Percentiles rank a stretch among this genome's conserved stretches.
These are phyloP conservation scores for Drosophila littoralis DNA, from an alignment of 1,140 invertebrate species.

Conservation along the genomic window DNA sequence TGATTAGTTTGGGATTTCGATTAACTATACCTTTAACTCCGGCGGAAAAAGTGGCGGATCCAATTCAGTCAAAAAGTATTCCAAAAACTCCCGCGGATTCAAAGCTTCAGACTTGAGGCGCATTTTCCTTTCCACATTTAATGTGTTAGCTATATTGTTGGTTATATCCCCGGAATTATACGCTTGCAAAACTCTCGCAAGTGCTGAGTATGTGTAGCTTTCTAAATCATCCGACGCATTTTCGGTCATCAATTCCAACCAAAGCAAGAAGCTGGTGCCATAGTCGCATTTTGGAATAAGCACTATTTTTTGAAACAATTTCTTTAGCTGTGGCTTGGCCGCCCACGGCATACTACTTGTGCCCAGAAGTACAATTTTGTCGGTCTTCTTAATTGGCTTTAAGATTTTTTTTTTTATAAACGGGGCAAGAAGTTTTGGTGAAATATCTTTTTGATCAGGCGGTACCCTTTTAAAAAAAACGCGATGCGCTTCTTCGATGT, in stretches of 20 bases:
- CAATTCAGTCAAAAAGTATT: slow-evolving; percentile 56
- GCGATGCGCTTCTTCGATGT: slow-evolving; percentile 91
- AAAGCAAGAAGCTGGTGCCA: slow-evolving; percentile 87
- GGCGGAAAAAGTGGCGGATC: slow-evolving; percentile 64
- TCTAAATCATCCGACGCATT: slow-evolving; percentile 85
- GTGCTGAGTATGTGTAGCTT: slow-evolving; percentile 87
- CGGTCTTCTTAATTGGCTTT: slow-evolving; percentile 87
- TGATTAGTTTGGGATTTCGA: too few species aligned
- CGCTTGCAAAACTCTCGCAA: slow-evolving; percentile 88
- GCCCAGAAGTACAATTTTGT: slow-evolving; percentile 87
- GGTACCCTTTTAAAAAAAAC: slow-evolving; percentile 91
- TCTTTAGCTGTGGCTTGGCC: slow-evolving; percentile 76
- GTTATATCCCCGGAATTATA: slow-evolving; percentile 88
- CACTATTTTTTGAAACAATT: slow-evolving; percentile 84
- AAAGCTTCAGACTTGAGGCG: slow-evolving; percentile 49
- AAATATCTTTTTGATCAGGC: slow-evolving; percentile 44
- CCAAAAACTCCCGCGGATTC: slow-evolving; percentile 66
- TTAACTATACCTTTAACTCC: slow-evolving; percentile 53
- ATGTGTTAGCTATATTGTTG: slow-evolving; percentile 82
- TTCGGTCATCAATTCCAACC: slow-evolving; percentile 86
- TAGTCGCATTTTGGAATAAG: slow-evolving; percentile 88
- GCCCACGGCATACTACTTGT: slow-evolving; percentile 87
- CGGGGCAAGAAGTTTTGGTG: slow-evolving; percentile 87
- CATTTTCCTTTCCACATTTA: slow-evolving; percentile 67
- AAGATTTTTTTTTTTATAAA: slow-evolving; percentile 87